These are phyloP conservation scores for Taxidea taxus DNA, from an alignment of 2,113 vertebrate species.

Conservation along the genomic window DNA sequence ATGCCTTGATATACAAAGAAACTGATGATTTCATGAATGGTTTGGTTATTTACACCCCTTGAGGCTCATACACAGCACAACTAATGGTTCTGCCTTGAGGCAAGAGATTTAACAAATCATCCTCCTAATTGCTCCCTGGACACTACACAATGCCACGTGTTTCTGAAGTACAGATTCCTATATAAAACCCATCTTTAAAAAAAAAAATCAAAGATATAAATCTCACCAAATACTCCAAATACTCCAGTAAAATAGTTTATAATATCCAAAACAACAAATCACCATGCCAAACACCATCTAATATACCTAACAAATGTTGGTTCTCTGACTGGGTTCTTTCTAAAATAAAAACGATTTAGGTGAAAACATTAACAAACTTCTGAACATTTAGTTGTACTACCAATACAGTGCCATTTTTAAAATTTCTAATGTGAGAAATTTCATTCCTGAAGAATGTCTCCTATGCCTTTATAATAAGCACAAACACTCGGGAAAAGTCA, in stretches of 20 bases:
- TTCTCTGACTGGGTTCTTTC: background rate
- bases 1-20: slow-evolving; percentile 32
- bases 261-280: slow-evolving; percentile 28
- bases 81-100: slow-evolving; percentile 61
- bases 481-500: background rate
- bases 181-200: slow-evolving; percentile 36
- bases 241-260: background rate
- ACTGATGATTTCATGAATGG: slow-evolving; percentile 20
- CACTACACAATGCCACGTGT: background rate
- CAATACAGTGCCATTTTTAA: background rate
- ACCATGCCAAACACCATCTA: background rate
- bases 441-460: background rate
- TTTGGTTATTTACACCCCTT: slow-evolving; percentile 48
- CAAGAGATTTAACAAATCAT: slow-evolving; percentile 51
- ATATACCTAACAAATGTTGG: background rate
- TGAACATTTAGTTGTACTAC: slow-evolving; percentile 21
- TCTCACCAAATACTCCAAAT: slow-evolving; percentile 35
- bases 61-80: slow-evolving; percentile 40
- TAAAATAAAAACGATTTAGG: slow-evolving; percentile 42
- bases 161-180: slow-evolving; percentile 35
- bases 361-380: slow-evolving; percentile 28
- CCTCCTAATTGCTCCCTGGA: slow-evolving; percentile 60
- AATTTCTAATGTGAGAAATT: slow-evolving; percentile 22
- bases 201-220: slow-evolving; percentile 9
- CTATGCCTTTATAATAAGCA: slow-evolving; percentile 15